These are phyloP conservation scores for Ophraella communa DNA, from an alignment of 2,888 invertebrate genomes.

Conservation along the genomic window DNA sequence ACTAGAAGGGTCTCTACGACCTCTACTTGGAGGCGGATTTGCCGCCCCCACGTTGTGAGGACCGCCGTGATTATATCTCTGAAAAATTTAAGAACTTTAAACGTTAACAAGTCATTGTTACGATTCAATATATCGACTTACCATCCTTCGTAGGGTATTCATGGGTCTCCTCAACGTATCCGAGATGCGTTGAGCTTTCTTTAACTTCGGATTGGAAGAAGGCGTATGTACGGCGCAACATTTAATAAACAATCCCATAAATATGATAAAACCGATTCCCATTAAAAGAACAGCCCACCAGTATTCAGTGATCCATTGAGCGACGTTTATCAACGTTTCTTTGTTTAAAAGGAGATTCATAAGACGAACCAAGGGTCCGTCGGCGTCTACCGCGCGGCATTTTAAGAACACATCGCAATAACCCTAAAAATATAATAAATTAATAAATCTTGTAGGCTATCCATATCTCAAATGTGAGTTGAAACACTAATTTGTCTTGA, in stretches of 20 bases:
- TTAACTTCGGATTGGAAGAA: constrained; percentile 96
- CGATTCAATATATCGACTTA: constrained; percentile 52
- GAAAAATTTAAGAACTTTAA: constrained; percentile 36
- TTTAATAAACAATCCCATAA: constrained; percentile 98
- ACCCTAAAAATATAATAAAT: constrained; percentile 66
- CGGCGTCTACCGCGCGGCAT: constrained; percentile 98
- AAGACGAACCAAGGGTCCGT: constrained; percentile 94
- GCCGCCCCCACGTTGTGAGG: constrained; percentile 56
- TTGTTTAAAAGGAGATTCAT: constrained; percentile 95
- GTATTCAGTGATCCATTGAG: constrained; percentile 92
- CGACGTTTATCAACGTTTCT: constrained; percentile 84
- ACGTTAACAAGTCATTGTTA: background rate
- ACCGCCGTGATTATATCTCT: constrained; percentile 59
- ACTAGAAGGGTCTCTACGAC: constrained; percentile 53
- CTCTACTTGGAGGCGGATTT: constrained; percentile 53
- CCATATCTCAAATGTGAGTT: too few species aligned
- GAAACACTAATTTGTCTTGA: too few species aligned
- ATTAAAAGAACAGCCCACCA: constrained; percentile 96
- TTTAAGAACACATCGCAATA: constrained; percentile 99
- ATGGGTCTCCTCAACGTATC: constrained; percentile 91
- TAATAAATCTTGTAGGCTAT: too few species aligned
- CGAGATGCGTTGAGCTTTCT: constrained; percentile 91
- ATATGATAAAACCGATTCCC: constrained; percentile 88
- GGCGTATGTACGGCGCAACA: constrained; percentile 99
- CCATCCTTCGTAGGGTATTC: constrained; percentile 90